Evolutionary conservation across 1,140 invertebrate species (phyloP).

Genomic region (Euwallacea fornicatus): DNA sequence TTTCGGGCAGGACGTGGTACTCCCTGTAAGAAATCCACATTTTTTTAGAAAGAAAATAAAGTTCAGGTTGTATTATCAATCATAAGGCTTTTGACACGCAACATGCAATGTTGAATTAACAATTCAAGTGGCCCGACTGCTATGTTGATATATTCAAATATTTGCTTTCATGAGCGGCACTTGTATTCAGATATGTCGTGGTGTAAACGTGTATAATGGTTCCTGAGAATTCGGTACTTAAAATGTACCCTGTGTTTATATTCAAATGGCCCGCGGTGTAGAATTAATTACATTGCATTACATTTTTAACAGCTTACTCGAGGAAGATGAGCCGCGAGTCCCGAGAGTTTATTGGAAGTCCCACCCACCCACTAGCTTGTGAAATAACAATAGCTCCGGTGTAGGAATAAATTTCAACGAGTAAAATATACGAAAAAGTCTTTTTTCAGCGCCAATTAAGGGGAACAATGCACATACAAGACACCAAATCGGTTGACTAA

Average conservation of each 20-base stretch:
- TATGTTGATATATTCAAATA: slow-evolving; percentile 21
- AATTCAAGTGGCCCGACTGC: slow-evolving; percentile 20
- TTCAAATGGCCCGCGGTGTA: not conserved
- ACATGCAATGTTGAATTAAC: slow-evolving; percentile 12
- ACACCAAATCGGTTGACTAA: slow-evolving; percentile 16
- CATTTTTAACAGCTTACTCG: too few species aligned
- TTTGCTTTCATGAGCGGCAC: slow-evolving; percentile 21
- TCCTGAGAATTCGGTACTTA: slow-evolving; percentile 16
- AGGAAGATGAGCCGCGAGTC: too few species aligned
- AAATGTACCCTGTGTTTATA: slow-evolving; percentile 11
- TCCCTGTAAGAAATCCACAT: too few species aligned
- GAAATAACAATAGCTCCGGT: slow-evolving; percentile 24
- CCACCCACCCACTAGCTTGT: slow-evolving; percentile 9
- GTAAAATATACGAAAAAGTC: slow-evolving; percentile 11
- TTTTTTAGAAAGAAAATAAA: not conserved
- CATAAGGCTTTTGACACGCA: slow-evolving; percentile 10
- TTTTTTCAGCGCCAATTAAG: slow-evolving; percentile 35
- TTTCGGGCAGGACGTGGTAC: too few species aligned
- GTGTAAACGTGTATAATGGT: slow-evolving; percentile 16
- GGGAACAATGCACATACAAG: slow-evolving; percentile 28
- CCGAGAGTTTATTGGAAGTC: too few species aligned
- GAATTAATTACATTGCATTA: not conserved
- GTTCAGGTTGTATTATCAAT: not conserved
- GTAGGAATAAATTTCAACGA: slow-evolving; percentile 23
- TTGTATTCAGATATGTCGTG: slow-evolving; percentile 27